phyloP scores from a whole-genome alignment of 92 coral and sea anemone genomes.

The Porites lobata region DNA sequence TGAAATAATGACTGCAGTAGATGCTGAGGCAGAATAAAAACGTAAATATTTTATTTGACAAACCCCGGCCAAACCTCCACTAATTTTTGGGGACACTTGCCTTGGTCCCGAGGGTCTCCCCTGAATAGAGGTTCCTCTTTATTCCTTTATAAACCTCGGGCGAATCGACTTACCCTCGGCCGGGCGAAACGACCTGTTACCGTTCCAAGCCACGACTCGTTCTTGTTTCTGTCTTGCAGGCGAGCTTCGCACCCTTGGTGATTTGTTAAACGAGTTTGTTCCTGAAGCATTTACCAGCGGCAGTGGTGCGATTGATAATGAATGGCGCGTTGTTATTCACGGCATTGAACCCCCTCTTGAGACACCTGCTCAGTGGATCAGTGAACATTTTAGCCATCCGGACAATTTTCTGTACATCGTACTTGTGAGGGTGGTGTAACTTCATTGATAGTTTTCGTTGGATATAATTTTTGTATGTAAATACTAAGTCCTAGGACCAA shows the following conservation, averaged over 20 bases:
- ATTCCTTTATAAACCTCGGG: too few species aligned
- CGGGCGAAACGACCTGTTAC: neutral
- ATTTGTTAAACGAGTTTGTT: conserved; percentile 80
- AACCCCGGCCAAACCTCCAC: too few species aligned
- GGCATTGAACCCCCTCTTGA: conserved; percentile 97
- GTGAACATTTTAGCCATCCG: conserved; percentile 98
- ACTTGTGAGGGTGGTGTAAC: conserved; percentile 55
- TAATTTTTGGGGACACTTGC: too few species aligned
- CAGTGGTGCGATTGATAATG: conserved; percentile 72
- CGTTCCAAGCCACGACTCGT: neutral
- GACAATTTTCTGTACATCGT: conserved; percentile 95
- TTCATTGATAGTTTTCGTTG: neutral
- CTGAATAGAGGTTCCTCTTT: too few species aligned
- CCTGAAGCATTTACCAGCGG: conserved; percentile 78
- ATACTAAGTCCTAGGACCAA: neutral
- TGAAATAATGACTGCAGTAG: too few species aligned
- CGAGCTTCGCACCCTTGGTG: conserved; percentile 81
- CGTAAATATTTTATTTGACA: too few species aligned
- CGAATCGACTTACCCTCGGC: neutral
- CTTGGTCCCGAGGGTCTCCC: too few species aligned
- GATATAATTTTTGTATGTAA: too few species aligned
- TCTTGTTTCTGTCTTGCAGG: conserved; percentile 56
- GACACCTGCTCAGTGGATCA: conserved; percentile 98
- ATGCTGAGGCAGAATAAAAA: too few species aligned
- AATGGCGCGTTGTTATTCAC: conserved; percentile 89